phyloP scores from a whole-genome alignment of 2,888 invertebrate genomes.

The Pelosia muscerda region DNA sequence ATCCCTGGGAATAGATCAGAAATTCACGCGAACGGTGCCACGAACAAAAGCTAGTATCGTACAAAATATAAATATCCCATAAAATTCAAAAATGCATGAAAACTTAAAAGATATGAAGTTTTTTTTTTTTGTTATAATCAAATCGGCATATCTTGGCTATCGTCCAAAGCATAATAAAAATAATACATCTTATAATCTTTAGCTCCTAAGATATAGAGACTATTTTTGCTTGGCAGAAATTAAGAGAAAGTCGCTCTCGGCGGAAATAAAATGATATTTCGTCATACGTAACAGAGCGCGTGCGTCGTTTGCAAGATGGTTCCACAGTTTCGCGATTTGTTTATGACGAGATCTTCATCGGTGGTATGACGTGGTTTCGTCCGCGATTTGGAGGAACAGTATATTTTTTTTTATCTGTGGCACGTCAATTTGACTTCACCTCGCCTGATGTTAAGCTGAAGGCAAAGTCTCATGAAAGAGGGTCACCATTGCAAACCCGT shows the following conservation, averaged over 20 bases:
- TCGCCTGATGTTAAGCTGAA: too few relatives aligned
- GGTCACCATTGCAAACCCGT: too few relatives aligned
- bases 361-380: too few relatives aligned
- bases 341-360: neutral
- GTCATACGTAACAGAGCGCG: slow-evolving; percentile 40
- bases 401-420: too few relatives aligned
- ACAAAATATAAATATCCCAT: slow-evolving; percentile 5
- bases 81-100: slow-evolving; percentile 30
- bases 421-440: too few relatives aligned
- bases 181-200: slow-evolving; percentile 18
- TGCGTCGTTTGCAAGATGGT: slow-evolving; percentile 13
- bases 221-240: slow-evolving; percentile 5
- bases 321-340: slow-evolving; percentile 13
- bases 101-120: slow-evolving; percentile 29
- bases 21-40: neutral
- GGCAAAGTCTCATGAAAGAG: too few relatives aligned
- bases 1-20: too few relatives aligned
- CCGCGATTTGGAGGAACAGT: too few relatives aligned
- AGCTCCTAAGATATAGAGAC: neutral
- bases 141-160: slow-evolving; percentile 39
- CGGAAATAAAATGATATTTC: slow-evolving; percentile 50
- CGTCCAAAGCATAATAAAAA: slow-evolving; percentile 34
- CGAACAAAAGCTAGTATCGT: neutral
- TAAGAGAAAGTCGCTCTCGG: slow-evolving; percentile 46
- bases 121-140: slow-evolving; percentile 36